These are phyloP conservation scores for Trichonephila clavata DNA, from an alignment of 1,140 invertebrate species.

Conservation along the genomic window DNA sequence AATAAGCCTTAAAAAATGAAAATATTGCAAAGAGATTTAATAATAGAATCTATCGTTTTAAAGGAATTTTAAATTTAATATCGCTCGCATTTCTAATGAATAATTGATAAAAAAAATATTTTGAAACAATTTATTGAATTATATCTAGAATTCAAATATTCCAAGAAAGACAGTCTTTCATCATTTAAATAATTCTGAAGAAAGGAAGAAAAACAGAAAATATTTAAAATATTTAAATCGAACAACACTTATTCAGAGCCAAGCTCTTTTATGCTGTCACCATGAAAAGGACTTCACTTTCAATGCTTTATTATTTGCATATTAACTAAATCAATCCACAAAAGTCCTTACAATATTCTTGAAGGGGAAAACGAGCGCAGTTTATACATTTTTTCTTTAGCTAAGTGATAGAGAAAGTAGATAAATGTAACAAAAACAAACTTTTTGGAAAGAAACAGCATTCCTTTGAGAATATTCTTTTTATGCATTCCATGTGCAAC, in stretches of 20 bases:
- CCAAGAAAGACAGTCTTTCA: neutral
- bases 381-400: neutral
- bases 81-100: neutral
- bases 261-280: constrained; percentile 23
- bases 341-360: constrained; percentile 28
- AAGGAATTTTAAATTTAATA: neutral
- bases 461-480: constrained; percentile 31
- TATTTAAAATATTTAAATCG: neutral
- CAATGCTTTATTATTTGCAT: constrained; percentile 32
- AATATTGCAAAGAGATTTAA: too few relatives aligned
- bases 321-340: constrained; percentile 35
- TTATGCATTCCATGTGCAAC: constrained; percentile 23
- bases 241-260: neutral
- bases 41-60: too few relatives aligned
- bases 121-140: neutral
- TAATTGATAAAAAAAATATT: neutral
- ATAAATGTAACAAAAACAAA: neutral
- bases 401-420: neutral
- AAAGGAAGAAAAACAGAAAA: neutral
- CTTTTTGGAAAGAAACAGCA: neutral
- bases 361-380: neutral
- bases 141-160: too few relatives aligned
- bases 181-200: neutral
- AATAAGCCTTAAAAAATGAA: too few relatives aligned
- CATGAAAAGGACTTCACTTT: neutral